Conservation (phyloP, 1,140 invertebrate genomes). For the Hermetia illucens region DNA sequence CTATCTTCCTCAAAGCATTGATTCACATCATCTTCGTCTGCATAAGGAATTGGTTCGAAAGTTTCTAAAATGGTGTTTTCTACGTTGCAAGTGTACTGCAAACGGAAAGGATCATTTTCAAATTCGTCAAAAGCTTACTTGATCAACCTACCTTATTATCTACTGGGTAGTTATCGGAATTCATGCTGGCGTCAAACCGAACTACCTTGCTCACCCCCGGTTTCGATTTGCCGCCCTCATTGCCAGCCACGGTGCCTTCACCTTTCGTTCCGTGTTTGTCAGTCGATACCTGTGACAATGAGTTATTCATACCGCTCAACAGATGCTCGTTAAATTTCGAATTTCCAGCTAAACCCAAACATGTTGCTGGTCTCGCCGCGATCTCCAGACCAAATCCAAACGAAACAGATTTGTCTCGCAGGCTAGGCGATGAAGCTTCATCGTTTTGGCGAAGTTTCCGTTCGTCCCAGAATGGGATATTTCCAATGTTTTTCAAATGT, state of each 20-base stretch:
- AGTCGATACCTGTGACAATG: conserved; percentile 2
- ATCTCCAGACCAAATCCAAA: conserved; percentile 54
- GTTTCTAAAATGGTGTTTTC: conserved; percentile 29
- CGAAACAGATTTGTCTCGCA: conserved; percentile 50
- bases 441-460: conserved; percentile 12
- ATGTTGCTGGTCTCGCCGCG: conserved; percentile 49
- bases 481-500: conserved; percentile 17
- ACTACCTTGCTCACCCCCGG: conserved; percentile 29
- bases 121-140: background rate
- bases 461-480: conserved; percentile 20
- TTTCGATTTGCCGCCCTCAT: conserved; percentile 16
- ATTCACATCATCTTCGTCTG: conserved; percentile 20
- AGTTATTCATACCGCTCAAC: conserved; percentile 6
- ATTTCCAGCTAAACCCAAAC: conserved; percentile 34
- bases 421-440: conserved; percentile 30
- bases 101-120: background rate
- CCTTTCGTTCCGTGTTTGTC: conserved; percentile 8
- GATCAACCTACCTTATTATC: conserved; percentile 14
- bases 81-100: conserved; percentile 24
- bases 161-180: conserved; percentile 23
- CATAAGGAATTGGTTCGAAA: conserved; percentile 28
- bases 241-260: conserved; percentile 10
- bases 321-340: conserved; percentile 8
- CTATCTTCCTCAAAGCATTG: conserved; percentile 10
- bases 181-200: conserved; percentile 26